A percentile compares a stretch with the other conserved stretches of the same genome.
These are phyloP conservation scores for Hyaena hyaena DNA, from an alignment of 2,113 vertebrate species.

Conservation along the genomic window DNA sequence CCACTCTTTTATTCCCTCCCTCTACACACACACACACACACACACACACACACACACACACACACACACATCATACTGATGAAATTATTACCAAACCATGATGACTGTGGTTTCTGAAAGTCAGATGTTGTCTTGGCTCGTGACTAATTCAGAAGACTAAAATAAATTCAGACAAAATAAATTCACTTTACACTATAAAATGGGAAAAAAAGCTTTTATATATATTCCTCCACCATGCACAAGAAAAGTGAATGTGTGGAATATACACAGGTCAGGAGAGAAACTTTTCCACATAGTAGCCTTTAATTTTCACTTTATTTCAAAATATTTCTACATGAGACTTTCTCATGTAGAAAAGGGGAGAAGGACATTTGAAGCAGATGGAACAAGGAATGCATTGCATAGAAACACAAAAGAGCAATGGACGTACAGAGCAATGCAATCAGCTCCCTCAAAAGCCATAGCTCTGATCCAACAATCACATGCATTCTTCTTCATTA, in stretches of 20 bases:
- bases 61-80: conserved; percentile 8
- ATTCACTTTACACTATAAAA: conserved; percentile 59
- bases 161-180: conserved; percentile 57
- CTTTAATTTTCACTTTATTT: conserved; percentile 38
- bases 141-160: conserved; percentile 71
- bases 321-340: conserved; percentile 28
- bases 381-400: not conserved
- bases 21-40: not conserved
- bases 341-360: not conserved
- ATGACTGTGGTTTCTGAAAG: conserved; percentile 68
- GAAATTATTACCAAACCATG: conserved; percentile 60
- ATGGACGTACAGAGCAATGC: not conserved
- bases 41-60: not conserved
- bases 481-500: not conserved
- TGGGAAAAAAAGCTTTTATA: not conserved
- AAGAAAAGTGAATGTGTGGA: not conserved
- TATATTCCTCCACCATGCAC: not conserved
- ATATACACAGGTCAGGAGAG: not conserved
- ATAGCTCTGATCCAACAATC: accelerated
- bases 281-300: not conserved
- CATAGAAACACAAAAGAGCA: not conserved
- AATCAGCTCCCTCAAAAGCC: not conserved
- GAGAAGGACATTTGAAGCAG: not conserved
- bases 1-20: not conserved
- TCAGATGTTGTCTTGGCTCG: conserved; percentile 67